Evolutionary conservation across 2,113 vertebrate species (phyloP), one percentile per base, ranked within the genome.

Genomic region (Notothenia rossii): DNA sequence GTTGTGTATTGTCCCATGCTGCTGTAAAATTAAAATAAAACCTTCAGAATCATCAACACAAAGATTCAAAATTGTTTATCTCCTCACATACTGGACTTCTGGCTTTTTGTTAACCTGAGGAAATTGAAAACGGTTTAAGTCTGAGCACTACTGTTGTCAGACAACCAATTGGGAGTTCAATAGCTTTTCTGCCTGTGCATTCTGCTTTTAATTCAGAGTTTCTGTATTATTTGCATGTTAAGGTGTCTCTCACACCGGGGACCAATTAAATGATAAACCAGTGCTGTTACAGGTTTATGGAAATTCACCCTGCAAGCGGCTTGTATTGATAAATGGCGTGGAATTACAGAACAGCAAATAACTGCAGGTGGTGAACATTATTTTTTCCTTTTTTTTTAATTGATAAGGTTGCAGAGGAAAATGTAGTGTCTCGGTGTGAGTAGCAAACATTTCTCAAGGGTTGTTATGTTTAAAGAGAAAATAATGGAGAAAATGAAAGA

Each of bases 231-330:
- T 94, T 92, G 85, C 88, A 92, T 89, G 91, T 92, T 89, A 82
- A 87, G 90, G 92, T 93, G 93, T 88, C 88, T 83, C 73, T 86
- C 87, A 88, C 89, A 86, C 90, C 20, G 43, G 90, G 90, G 92
- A 90, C 89, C 92, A 94, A 93, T 94, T 94, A 93, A 93, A 93
- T 92, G 93, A 93, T 94, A 94, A 92, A 93, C 86, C 88, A 67
- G 80, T 73, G 83, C 91, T 79, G 91, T 90, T 93, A 90, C 89
- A 91, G 92, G 90, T 93, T 94, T 92, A 94, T 94, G 92, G 90
- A 91, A 94, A 94, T 94, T 64, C 72, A 60, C 76, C 66, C 81
- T 81, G 85, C 84, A 61, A 86, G 86, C 77, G 82, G 84, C 84
- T 88, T 81, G 88, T 90, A 85, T 91, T 91, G 92, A 92, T 87